Evolutionary conservation across 2,113 vertebrate genomes (phyloP).

Genomic region (Trichechus manatus): DNA sequence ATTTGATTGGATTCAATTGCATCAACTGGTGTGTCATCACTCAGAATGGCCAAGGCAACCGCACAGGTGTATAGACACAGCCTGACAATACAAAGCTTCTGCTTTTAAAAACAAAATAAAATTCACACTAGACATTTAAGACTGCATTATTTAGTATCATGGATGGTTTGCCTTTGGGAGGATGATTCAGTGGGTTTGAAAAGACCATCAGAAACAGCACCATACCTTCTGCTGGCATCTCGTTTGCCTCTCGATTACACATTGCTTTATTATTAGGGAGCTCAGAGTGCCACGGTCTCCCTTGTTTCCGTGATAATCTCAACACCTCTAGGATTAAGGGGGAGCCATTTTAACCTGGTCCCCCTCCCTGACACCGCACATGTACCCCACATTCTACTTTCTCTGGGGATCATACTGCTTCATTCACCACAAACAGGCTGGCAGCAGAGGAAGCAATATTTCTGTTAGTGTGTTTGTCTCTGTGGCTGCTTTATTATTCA

Average conservation of each 20-base stretch:
- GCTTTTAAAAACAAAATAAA: constrained; percentile 10
- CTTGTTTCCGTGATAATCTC: constrained; percentile 4
- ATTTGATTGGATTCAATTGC: constrained; percentile 23
- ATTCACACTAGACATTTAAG: not conserved
- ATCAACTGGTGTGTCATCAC: not conserved
- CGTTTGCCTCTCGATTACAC: not conserved
- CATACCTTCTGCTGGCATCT: not conserved
- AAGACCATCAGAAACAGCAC: not conserved
- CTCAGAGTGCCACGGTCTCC: not conserved
- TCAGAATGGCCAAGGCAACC: not conserved
- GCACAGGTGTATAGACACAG: not conserved
- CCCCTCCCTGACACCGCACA: too few relatives aligned
- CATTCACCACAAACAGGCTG: not conserved
- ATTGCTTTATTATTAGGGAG: not conserved
- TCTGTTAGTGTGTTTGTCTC: not conserved
- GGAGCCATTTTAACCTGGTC: not conserved
- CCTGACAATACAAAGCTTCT: not conserved
- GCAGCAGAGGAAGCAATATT: not conserved
- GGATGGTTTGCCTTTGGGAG: not conserved
- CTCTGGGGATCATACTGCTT: not conserved
- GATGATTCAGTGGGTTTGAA: constrained; percentile 33
- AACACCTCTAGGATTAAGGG: not conserved
- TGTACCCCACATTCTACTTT: not conserved
- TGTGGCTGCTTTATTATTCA: constrained; percentile 52
- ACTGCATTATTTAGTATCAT: not conserved